Percentiles rank a stretch among this genome's conserved stretches.
phyloP scores from a whole-genome alignment of 2,113 vertebrate species.

The Loxodonta africana region DNA sequence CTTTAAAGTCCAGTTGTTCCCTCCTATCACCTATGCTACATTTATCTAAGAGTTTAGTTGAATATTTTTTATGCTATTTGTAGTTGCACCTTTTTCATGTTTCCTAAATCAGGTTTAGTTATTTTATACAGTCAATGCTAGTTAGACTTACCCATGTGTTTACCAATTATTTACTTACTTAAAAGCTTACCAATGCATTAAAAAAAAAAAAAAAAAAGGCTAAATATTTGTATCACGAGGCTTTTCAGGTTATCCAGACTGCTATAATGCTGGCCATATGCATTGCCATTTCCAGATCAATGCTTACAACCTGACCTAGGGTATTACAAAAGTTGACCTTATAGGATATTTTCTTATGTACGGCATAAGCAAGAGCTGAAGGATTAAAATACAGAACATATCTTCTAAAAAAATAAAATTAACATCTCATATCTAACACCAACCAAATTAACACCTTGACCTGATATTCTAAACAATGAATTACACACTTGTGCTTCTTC shows the following conservation, averaged over 20 bases:
- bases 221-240: background rate
- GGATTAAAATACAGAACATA: background rate
- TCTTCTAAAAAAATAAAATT: background rate
- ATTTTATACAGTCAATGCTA: background rate
- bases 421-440: background rate
- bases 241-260: background rate
- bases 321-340: background rate
- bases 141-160: background rate
- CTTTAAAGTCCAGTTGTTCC: background rate
- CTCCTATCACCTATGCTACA: background rate
- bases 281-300: background rate
- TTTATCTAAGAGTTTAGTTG: background rate
- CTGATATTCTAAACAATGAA: background rate
- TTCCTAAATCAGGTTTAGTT: background rate
- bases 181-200: background rate
- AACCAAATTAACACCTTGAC: background rate
- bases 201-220: background rate
- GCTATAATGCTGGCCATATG: background rate
- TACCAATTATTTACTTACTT: background rate
- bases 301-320: background rate
- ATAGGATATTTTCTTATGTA: background rate
- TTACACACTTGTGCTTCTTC: background rate
- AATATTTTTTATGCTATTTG: background rate
- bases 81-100: background rate
- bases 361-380: background rate